Evolutionary conservation across 1,140 invertebrate genomes (phyloP), one percentile per base, ranked within the genome.

Genomic region (Aphelinus certus): DNA sequence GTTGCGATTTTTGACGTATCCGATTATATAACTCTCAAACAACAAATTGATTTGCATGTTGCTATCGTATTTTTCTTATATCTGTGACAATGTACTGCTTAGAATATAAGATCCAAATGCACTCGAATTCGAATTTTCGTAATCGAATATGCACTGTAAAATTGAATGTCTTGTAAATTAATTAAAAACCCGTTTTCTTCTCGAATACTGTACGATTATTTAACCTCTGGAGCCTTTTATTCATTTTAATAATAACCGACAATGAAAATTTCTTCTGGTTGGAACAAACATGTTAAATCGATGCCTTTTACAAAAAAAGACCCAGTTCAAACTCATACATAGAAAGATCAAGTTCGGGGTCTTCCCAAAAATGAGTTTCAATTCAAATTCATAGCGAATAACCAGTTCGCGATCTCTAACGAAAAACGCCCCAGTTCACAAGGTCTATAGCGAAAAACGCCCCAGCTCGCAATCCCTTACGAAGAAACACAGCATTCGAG

Each of bases 81-180:
- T 42, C 46, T 66, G 66, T 46, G 7, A 67, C 51, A n/a, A 61
- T 62, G 46, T 69, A 68, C 65, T 63, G 48, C 10, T 57, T 73
- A 73, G 58, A 2, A 43, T 71, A 58, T 61, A 73, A 67, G 57
- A 55, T 46, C 49, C 43, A 68, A 68, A 7, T 4, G 45, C 51
- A 68, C 49, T 74, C 58, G 49, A 43, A 46, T 63, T 56, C 26
- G 26, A 26, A 26, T 26, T 63, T 74, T 74, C n/a, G 7, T 63
- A 62, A 56, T 62, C 1, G 9, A 68, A 74, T 56, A 53, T 10
- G 53, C 2, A 47, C 3, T 73, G 57, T 67, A 68, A 68, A 62
- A 74, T 68, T 48, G 43, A 68, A 68, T 56, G 56, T 74, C 46
- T 53, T 74, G 65, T 68, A 68, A 62, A 74, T 57, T 62, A 63